These are phyloP conservation scores for Alsophila aescularia DNA, from an alignment of 2,888 invertebrate genomes.

Conservation along the genomic window DNA sequence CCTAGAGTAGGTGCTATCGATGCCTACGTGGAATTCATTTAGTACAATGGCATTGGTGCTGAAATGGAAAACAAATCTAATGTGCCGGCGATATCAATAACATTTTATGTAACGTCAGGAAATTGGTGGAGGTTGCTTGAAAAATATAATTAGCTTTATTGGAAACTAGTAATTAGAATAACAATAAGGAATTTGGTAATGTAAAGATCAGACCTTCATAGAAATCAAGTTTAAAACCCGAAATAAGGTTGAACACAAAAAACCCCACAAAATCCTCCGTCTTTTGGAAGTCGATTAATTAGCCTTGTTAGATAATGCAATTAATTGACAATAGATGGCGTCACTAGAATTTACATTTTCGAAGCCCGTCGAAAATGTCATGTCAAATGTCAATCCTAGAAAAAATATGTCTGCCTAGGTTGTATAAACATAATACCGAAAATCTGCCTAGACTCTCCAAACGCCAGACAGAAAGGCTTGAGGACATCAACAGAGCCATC, in stretches of 20 bases:
- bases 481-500: conserved; percentile 36
- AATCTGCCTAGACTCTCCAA: not conserved
- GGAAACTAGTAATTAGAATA: not conserved
- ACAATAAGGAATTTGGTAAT: no score
- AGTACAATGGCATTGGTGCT: conserved; percentile 42
- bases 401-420: not conserved
- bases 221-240: no score
- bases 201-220: no score
- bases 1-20: conserved; percentile 12
- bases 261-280: no score
- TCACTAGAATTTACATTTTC: no score
- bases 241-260: no score
- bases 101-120: conserved; percentile 18
- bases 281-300: no score
- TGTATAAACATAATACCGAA: not conserved
- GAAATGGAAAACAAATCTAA: conserved; percentile 33
- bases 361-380: no score
- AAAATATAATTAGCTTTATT: conserved; percentile 5
- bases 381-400: no score
- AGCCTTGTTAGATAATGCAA: no score
- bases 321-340: no score
- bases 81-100: conserved; percentile 22
- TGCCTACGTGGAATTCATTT: conserved; percentile 54
- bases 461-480: conserved; percentile 18
- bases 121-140: conserved; percentile 4